Conservation (phyloP, 2,113 vertebrate genomes). For the Sardina pilchardus region DNA sequence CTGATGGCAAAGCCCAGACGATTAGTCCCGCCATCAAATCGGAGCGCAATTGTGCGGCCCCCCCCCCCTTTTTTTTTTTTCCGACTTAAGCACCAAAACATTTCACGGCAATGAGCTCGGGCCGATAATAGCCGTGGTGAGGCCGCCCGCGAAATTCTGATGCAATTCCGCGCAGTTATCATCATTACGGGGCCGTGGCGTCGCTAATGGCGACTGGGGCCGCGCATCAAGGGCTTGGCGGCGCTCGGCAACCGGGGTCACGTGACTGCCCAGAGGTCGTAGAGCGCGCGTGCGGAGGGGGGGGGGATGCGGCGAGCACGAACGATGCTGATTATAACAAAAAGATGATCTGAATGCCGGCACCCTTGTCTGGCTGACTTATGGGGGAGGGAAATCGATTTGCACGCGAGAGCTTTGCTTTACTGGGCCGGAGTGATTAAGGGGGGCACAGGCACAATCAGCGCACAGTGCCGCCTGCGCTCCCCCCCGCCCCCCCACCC, state of each 20-base stretch:
- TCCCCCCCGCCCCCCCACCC: too few species aligned
- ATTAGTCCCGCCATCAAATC: constrained; percentile 42
- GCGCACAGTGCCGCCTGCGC: constrained; percentile 14
- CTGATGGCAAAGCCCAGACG: not conserved
- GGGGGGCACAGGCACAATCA: constrained; percentile 54
- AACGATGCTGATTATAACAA: constrained; percentile 58
- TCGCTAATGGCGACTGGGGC: constrained; percentile 21
- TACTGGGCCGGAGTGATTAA: constrained; percentile 42
- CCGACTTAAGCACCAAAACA: constrained; percentile 56
- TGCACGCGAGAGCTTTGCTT: constrained; percentile 51
- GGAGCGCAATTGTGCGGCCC: constrained; percentile 53
- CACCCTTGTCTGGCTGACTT: constrained; percentile 55
- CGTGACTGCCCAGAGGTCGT: not conserved
- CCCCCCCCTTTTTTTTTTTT: too few species aligned
- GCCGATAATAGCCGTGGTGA: constrained; percentile 24
- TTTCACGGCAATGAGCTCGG: constrained; percentile 41
- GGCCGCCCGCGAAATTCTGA: constrained; percentile 42
- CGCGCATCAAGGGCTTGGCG: not conserved
- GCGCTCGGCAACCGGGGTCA: not conserved
- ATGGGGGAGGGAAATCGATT: constrained; percentile 53
- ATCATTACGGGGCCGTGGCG: constrained; percentile 56
- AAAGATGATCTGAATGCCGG: constrained; percentile 53
- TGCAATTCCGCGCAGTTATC: constrained; percentile 64
- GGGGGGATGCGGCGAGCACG: constrained; percentile 49
- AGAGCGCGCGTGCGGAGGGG: not conserved